These are phyloP conservation scores for Callinectes sapidus DNA, from an alignment of 2,888 invertebrate genomes.

Conservation along the genomic window DNA sequence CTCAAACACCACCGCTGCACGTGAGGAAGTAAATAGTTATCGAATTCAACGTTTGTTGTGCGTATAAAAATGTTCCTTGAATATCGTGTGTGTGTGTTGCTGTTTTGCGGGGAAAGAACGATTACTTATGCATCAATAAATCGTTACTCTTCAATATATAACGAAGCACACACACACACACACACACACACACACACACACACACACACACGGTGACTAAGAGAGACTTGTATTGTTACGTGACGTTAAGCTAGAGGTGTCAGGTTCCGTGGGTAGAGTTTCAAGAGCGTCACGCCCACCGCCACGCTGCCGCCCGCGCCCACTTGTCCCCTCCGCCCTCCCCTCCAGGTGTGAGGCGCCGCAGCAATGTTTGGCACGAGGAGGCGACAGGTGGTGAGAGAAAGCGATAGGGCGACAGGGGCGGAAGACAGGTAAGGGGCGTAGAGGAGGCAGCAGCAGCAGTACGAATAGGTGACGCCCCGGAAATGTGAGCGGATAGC, in stretches of 20 bases:
- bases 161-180: background rate
- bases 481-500: background rate
- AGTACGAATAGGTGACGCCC: background rate
- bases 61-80: background rate
- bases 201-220: background rate
- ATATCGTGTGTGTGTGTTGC: background rate
- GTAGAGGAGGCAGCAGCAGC: background rate
- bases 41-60: background rate
- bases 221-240: background rate
- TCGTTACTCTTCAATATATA: background rate
- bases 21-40: background rate
- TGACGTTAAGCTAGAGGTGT: background rate
- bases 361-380: background rate
- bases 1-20: background rate
- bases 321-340: background rate
- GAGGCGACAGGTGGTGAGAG: background rate
- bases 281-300: background rate
- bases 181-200: conserved; percentile 27
- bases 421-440: background rate
- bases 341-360: background rate
- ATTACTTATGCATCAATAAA: background rate
- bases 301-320: conserved; percentile 7
- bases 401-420: background rate
- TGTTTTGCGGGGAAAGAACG: background rate
- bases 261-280: background rate